Conservation (phyloP, 2,888 invertebrate species). For the Theristus sp. region DNA sequence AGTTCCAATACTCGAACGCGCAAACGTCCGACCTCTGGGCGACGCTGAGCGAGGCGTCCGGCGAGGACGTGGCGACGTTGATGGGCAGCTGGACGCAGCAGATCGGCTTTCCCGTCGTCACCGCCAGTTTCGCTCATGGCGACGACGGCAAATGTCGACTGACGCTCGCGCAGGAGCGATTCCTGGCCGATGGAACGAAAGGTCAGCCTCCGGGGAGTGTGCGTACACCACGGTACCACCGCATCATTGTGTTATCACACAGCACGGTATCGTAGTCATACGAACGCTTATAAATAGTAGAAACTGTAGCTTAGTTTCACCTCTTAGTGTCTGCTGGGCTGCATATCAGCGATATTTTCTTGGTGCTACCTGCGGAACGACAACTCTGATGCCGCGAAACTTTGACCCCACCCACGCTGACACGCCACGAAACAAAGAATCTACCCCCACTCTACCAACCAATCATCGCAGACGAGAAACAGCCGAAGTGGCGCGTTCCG, state of each 20-base stretch:
- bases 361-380: too few species aligned
- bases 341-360: too few species aligned
- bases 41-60: conserved; percentile 59
- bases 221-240: too few species aligned
- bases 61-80: conserved; percentile 64
- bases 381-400: too few species aligned
- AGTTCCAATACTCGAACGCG: conserved; percentile 67
- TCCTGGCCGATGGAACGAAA: conserved; percentile 50
- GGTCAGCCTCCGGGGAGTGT: conserved; percentile 10
- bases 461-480: conserved; percentile 31
- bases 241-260: too few species aligned
- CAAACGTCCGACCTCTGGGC: conserved; percentile 78
- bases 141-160: not conserved
- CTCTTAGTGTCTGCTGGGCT: too few species aligned
- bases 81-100: conserved; percentile 91
- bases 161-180: conserved; percentile 46
- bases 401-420: too few species aligned
- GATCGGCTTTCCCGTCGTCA: conserved; percentile 71
- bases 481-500: conserved; percentile 65
- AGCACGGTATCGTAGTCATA: too few species aligned
- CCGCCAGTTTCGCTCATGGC: conserved; percentile 22
- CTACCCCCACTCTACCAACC: too few species aligned
- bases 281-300: too few species aligned
- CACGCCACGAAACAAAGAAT: too few species aligned
- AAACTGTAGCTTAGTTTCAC: too few species aligned